These are phyloP conservation scores for Cotesia glomerata DNA, from an alignment of 1,140 invertebrate species.

Conservation along the genomic window DNA sequence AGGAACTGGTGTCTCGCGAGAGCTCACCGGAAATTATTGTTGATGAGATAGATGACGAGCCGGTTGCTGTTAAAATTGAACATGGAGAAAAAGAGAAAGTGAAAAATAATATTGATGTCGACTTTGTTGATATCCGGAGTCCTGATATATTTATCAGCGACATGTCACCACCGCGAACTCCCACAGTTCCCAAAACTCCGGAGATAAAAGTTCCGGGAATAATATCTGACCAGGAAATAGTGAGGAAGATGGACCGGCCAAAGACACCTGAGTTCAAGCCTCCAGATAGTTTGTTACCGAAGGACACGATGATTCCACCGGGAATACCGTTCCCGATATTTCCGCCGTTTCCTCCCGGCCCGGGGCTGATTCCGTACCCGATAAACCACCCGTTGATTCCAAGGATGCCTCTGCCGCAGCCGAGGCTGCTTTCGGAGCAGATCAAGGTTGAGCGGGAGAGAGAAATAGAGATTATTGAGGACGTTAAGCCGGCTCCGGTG, in stretches of 20 bases:
- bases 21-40: conserved; percentile 60
- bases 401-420: conserved; percentile 53
- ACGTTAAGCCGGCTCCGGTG: no score
- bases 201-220: conserved; percentile 59
- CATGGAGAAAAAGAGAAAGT: conserved; percentile 45
- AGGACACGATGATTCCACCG: conserved; percentile 64
- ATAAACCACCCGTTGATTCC: conserved; percentile 51
- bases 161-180: conserved; percentile 66
- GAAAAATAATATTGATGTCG: conserved; percentile 50
- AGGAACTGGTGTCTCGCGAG: conserved; percentile 55
- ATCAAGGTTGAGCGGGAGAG: conserved; percentile 52
- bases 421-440: conserved; percentile 49
- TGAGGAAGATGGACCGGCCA: conserved; percentile 70
- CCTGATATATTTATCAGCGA: conserved; percentile 59
- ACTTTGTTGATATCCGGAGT: conserved; percentile 45
- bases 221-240: conserved; percentile 60
- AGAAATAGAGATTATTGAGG: conserved; percentile 42
- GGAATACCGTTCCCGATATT: conserved; percentile 64
- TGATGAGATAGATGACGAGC: conserved; percentile 53
- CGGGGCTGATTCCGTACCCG: conserved; percentile 72
- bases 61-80: conserved; percentile 23
- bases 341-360: conserved; percentile 65
- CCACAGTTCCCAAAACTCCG: conserved; percentile 67
- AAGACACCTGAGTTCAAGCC: conserved; percentile 69
- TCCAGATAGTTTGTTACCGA: conserved; percentile 59